A percentile compares a stretch with the other conserved stretches of the same genome.
Conservation (phyloP, 2,113 vertebrate species). For the Bufo bufo region DNA sequence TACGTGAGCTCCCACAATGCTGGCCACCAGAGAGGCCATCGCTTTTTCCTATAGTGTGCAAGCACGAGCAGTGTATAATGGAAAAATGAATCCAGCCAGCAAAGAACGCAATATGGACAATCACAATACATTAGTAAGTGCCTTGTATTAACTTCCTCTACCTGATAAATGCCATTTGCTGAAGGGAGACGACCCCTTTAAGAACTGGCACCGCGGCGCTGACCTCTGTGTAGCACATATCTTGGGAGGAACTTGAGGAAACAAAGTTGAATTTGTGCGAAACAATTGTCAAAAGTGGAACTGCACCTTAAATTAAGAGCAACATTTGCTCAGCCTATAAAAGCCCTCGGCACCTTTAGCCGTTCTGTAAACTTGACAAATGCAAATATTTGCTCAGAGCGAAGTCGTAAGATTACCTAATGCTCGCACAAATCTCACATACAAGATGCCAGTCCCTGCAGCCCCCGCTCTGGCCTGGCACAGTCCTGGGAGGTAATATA, state of each 20-base stretch:
- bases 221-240: not conserved
- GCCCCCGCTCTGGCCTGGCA: constrained; percentile 41
- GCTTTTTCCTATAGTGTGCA: too few relatives aligned
- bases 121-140: too few relatives aligned
- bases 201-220: constrained; percentile 3
- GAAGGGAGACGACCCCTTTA: not conserved
- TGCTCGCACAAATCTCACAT: constrained; percentile 48
- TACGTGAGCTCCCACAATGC: too few relatives aligned
- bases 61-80: too few relatives aligned
- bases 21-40: too few relatives aligned
- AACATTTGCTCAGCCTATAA: constrained; percentile 42
- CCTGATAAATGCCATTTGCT: too few relatives aligned
- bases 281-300: constrained; percentile 26
- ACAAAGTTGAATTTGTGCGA: constrained; percentile 39
- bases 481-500: constrained; percentile 39
- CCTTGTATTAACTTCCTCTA: too few relatives aligned
- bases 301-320: constrained; percentile 10
- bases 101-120: too few relatives aligned
- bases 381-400: constrained; percentile 54
- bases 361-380: constrained; percentile 31
- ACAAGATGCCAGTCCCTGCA: constrained; percentile 36
- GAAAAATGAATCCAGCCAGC: too few relatives aligned
- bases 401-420: constrained; percentile 51
- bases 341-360: constrained; percentile 27
- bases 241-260: constrained; percentile 36